These are phyloP conservation scores for Lepidocyrtoides sp. DNA, from an alignment of 2,888 invertebrate species.

Conservation along the genomic window DNA sequence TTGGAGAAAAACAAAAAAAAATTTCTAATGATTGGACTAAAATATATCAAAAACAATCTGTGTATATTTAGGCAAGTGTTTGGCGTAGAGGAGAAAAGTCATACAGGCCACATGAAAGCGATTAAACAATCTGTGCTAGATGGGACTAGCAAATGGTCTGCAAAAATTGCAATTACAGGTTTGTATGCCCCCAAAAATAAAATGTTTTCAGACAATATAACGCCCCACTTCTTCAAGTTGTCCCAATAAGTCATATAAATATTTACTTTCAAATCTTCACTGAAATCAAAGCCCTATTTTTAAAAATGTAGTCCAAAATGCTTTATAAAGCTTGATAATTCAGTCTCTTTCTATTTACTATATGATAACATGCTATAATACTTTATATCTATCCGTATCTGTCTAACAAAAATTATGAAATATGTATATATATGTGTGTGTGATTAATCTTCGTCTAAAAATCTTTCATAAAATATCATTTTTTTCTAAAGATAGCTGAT, in stretches of 20 bases:
- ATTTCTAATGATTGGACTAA: too few species aligned
- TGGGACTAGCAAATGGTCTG: conserved; percentile 99
- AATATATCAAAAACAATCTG: conserved; percentile 45
- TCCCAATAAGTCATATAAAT: not conserved
- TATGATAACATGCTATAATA: conserved; percentile 4
- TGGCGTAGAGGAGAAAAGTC: conserved; percentile 97
- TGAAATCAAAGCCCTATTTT: conserved; percentile 29
- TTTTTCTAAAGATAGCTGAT: conserved; percentile 45
- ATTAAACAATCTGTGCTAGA: conserved; percentile 99
- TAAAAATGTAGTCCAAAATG: conserved; percentile 41
- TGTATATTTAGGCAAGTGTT: conserved; percentile 94
- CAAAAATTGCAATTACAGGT: conserved; percentile 99
- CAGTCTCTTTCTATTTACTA: not conserved
- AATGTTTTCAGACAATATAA: conserved; percentile 43
- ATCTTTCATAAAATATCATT: not conserved
- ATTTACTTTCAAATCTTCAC: conserved; percentile 23
- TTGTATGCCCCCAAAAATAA: conserved; percentile 88
- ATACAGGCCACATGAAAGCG: conserved; percentile 98
- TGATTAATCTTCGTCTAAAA: conserved; percentile 55
- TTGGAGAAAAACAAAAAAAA: not conserved
- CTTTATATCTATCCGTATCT: not conserved
- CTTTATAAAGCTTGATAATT: conserved; percentile 46
- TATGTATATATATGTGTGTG: conserved; percentile 48
- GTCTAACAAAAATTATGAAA: not conserved
- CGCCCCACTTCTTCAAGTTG: not conserved